Percentiles rank a stretch among this genome's conserved stretches.
These are phyloP conservation scores for Paraplagusia blochii DNA, from an alignment of 2,113 vertebrate species.

Conservation along the genomic window DNA sequence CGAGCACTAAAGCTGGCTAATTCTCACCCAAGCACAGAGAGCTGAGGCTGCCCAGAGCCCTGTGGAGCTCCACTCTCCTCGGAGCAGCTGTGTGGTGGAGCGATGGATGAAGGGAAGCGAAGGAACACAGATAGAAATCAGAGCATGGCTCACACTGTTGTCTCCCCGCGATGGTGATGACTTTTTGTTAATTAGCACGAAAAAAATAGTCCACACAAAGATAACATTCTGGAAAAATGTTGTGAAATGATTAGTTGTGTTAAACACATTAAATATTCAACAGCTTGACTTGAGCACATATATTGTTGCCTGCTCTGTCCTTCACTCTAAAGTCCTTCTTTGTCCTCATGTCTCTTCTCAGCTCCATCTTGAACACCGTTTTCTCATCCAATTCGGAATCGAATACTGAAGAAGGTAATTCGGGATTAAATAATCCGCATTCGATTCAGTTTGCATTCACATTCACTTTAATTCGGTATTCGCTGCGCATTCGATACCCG, in stretches of 20 bases:
- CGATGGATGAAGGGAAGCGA: conserved; percentile 22
- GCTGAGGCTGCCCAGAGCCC: conserved; percentile 62
- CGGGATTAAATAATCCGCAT: too few species aligned
- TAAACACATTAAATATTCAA: too few species aligned
- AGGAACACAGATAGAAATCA: conserved; percentile 26
- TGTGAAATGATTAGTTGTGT: too few species aligned
- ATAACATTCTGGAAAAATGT: neutral
- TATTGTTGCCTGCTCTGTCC: neutral
- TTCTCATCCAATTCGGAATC: too few species aligned
- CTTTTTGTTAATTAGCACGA: conserved; percentile 15
- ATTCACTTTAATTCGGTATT: too few species aligned
- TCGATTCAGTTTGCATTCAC: too few species aligned
- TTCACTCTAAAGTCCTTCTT: too few species aligned
- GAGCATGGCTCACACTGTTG: conserved; percentile 16
- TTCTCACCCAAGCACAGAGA: conserved; percentile 69
- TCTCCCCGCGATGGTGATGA: neutral
- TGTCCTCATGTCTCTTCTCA: neutral
- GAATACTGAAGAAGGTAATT: too few species aligned
- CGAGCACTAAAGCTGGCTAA: conserved; percentile 69
- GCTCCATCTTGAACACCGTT: too few species aligned
- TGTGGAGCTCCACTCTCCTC: conserved; percentile 48
- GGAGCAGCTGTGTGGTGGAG: conserved; percentile 64
- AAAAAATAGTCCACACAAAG: neutral
- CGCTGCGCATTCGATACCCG: too few species aligned
- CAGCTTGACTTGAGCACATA: too few species aligned